Evolutionary conservation across 2,797 vertebrate genomes (phyloP).

Genomic region (Leptatherina wallacei): DNA sequence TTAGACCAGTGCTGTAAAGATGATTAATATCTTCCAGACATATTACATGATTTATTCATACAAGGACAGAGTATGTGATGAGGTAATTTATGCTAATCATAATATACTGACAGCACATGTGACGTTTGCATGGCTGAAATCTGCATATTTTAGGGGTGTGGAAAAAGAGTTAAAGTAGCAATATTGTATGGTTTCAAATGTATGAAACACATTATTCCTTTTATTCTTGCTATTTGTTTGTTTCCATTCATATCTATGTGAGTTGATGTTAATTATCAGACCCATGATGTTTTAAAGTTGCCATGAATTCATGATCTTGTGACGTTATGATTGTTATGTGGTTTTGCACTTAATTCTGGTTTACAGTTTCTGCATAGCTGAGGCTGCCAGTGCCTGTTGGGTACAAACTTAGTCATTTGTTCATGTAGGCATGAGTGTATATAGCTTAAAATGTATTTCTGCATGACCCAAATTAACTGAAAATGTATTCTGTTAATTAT

Average conservation of each 20-base stretch:
- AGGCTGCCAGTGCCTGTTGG: background rate
- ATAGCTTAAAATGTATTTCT: no score
- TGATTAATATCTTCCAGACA: constrained; percentile 15
- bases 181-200: no score
- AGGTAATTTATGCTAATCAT: constrained; percentile 25
- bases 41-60: background rate
- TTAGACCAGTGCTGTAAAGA: constrained; percentile 4
- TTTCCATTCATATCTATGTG: no score
- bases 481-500: background rate
- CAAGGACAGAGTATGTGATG: background rate
- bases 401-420: no score
- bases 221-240: no score
- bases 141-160: no score
- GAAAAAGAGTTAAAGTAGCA: no score
- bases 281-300: no score
- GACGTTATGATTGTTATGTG: background rate
- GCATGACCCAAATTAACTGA: background rate
- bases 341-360: background rate
- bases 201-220: no score
- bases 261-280: no score
- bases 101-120: constrained; percentile 1
- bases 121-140: no score
- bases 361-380: background rate
- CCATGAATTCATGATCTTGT: background rate
- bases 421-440: no score